phyloP scores from a whole-genome alignment of 2,888 invertebrate species.

The Stenotaenia linearis region DNA sequence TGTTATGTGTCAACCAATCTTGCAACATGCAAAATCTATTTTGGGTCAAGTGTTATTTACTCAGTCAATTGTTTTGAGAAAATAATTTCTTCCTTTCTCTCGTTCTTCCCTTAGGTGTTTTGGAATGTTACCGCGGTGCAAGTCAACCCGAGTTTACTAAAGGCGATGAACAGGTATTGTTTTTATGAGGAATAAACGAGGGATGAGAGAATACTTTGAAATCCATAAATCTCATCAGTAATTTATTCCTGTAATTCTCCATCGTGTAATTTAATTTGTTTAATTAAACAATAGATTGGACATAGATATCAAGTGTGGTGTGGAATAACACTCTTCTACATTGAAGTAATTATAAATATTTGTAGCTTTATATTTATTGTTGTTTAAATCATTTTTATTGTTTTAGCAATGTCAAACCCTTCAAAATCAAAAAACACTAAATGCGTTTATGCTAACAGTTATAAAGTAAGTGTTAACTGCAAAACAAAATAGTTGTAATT shows the following conservation, averaged over 20 bases:
- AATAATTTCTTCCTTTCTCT: no score
- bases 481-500: background rate
- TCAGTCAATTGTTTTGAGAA: no score
- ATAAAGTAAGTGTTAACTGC: slow-evolving; percentile 60
- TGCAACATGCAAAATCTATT: slow-evolving; percentile 58
- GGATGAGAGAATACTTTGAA: no score
- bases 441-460: slow-evolving; percentile 70
- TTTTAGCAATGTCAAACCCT: slow-evolving; percentile 59
- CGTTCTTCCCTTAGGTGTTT: slow-evolving; percentile 55
- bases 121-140: slow-evolving; percentile 61
- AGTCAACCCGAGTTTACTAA: slow-evolving; percentile 53
- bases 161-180: slow-evolving; percentile 64
- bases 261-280: background rate
- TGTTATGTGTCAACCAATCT: slow-evolving; percentile 56
- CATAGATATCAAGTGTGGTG: slow-evolving; percentile 64
- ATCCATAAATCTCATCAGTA: no score
- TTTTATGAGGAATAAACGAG: no score
- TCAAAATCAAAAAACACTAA: slow-evolving; percentile 64
- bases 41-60: slow-evolving; percentile 44
- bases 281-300: slow-evolving; percentile 48
- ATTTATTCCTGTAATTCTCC: slow-evolving; percentile 31
- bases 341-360: slow-evolving; percentile 50
- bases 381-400: slow-evolving; percentile 32
- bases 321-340: slow-evolving; percentile 63
- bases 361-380: no score